Conservation (phyloP, 2,797 vertebrate genomes). For the Bryconaethiops microstoma region DNA sequence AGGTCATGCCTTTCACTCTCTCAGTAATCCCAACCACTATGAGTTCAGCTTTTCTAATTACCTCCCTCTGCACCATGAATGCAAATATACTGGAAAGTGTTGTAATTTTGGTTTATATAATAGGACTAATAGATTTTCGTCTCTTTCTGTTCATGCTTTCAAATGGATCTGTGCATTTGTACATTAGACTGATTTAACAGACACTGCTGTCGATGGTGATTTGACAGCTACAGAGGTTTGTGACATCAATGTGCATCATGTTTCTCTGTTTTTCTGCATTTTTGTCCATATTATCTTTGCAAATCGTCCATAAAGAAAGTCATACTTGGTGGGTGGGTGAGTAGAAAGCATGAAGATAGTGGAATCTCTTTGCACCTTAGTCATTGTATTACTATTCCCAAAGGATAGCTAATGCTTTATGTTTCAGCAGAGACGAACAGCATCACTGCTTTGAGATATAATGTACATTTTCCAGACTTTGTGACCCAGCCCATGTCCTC, state of each 20-base stretch:
- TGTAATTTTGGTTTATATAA: not conserved
- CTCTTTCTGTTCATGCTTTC: slow-evolving; percentile 81
- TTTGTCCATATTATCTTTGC: not conserved
- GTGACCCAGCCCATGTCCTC: not conserved
- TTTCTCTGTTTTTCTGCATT: not conserved
- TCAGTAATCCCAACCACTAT: not conserved
- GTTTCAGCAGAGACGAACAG: not conserved
- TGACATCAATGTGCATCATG: slow-evolving; percentile 32
- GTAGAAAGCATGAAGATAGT: not conserved
- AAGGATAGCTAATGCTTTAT: not conserved
- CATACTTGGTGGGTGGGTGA: no score
- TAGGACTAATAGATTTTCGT: slow-evolving; percentile 48
- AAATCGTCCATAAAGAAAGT: not conserved
- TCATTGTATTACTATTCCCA: not conserved
- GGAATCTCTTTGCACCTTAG: not conserved
- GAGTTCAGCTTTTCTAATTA: not conserved
- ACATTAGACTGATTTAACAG: slow-evolving; percentile 91
- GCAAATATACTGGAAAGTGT: not conserved
- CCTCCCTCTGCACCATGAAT: not conserved
- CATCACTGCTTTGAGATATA: not conserved
- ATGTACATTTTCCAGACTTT: not conserved
- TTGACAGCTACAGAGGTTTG: slow-evolving; percentile 92
- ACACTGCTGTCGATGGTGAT: slow-evolving; percentile 90
- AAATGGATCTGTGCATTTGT: slow-evolving; percentile 71
- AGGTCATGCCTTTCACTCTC: slow-evolving; percentile 9